A percentile compares a stretch with the other conserved stretches of the same genome.
Conservation (phyloP, 2,888 invertebrate genomes). For the Meteorus colon region DNA sequence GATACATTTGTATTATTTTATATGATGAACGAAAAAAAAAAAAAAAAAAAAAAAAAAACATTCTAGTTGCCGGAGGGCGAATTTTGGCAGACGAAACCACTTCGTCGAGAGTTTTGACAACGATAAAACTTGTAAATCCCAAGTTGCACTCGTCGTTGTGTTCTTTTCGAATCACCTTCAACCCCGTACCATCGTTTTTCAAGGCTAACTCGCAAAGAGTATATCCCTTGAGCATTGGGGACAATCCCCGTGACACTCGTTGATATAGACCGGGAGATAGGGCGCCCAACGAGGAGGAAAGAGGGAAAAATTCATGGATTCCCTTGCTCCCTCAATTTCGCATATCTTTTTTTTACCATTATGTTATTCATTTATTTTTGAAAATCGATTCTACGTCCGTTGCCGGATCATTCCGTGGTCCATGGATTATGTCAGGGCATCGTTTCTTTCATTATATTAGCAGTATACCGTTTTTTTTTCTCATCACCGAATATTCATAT, state of each 20-base stretch:
- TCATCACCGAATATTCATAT: neutral
- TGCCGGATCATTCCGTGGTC: slow-evolving; percentile 36
- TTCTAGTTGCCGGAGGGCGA: slow-evolving; percentile 22
- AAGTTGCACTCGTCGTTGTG: slow-evolving; percentile 21
- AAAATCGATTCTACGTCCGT: slow-evolving; percentile 54
- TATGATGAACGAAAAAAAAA: neutral
- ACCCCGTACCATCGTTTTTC: slow-evolving; percentile 53
- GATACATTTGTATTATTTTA: slow-evolving; percentile 11
- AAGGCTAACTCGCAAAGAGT: slow-evolving; percentile 56
- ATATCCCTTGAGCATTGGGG: slow-evolving; percentile 58
- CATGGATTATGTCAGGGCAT: slow-evolving; percentile 41
- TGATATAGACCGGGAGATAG: slow-evolving; percentile 62
- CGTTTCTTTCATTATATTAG: neutral
- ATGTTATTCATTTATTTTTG: slow-evolving; percentile 68
- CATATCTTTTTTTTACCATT: slow-evolving; percentile 30
- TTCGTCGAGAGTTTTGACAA: slow-evolving; percentile 56
- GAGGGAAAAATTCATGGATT: slow-evolving; percentile 6
- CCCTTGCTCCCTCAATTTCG: slow-evolving; percentile 20
- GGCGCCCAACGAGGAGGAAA: slow-evolving; percentile 28
- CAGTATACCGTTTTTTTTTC: neutral
- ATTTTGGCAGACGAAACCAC: slow-evolving; percentile 49
- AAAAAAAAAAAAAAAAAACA: neutral
- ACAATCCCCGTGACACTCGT: slow-evolving; percentile 60
- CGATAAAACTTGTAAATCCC: slow-evolving; percentile 59
- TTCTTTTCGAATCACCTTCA: slow-evolving; percentile 1